Evolutionary conservation across 2,888 invertebrate species (phyloP).

Genomic region (Diploptera punctata): DNA sequence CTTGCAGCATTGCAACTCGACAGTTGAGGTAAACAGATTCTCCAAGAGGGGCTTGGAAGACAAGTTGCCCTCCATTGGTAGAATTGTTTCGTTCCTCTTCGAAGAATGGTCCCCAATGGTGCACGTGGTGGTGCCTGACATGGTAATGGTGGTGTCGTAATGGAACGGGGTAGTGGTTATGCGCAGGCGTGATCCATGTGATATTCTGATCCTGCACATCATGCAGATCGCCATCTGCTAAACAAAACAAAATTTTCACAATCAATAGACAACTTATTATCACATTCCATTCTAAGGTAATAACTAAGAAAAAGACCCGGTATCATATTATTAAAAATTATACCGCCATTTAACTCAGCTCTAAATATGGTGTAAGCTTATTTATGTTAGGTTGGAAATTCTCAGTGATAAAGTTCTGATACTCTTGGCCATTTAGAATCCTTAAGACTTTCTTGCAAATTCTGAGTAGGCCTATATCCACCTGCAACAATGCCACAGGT

Average conservation of each 20-base stretch:
- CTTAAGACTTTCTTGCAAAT: too few relatives aligned
- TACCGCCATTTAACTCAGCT: too few relatives aligned
- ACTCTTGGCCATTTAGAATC: too few relatives aligned
- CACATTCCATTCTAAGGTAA: too few relatives aligned
- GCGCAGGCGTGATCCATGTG: slow-evolving; percentile 26
- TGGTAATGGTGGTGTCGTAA: slow-evolving; percentile 24
- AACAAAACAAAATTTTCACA: neutral
- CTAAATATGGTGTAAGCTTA: too few relatives aligned
- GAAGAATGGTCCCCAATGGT: slow-evolving; percentile 76
- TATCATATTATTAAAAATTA: too few relatives aligned
- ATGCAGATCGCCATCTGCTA: slow-evolving; percentile 24
- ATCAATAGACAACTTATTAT: too few relatives aligned
- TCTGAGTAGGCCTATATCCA: too few relatives aligned
- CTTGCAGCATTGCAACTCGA: slow-evolving; percentile 72
- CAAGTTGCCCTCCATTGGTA: slow-evolving; percentile 60
- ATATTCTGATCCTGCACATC: slow-evolving; percentile 7
- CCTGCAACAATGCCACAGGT: too few relatives aligned
- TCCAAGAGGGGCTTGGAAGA: slow-evolving; percentile 67
- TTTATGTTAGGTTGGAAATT: too few relatives aligned
- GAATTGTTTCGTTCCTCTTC: slow-evolving; percentile 61
- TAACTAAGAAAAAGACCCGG: too few relatives aligned
- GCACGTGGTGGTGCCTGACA: slow-evolving; percentile 65
- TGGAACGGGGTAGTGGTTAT: slow-evolving; percentile 9
- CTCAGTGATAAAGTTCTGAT: too few relatives aligned
- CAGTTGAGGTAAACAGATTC: slow-evolving; percentile 70